These are phyloP conservation scores for Acrocephalus arundinaceus DNA, from an alignment of 2,113 vertebrate species.

Conservation along the genomic window DNA sequence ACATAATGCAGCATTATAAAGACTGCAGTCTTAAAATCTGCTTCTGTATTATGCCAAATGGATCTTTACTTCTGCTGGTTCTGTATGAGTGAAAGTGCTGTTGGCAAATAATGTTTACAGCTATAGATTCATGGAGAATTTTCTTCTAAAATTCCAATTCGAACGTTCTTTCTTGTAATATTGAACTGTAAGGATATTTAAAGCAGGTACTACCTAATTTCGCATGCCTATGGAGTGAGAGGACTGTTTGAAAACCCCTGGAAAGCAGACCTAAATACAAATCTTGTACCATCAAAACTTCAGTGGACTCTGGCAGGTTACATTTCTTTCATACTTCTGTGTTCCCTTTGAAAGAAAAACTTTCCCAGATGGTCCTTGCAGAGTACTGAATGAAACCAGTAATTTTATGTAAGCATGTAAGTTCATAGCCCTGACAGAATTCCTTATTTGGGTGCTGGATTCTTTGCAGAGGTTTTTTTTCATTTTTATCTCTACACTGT, in stretches of 20 bases:
- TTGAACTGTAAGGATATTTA: not conserved
- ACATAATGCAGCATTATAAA: not conserved
- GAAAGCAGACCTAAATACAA: not conserved
- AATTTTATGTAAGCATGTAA: conserved; percentile 66
- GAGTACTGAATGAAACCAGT: conserved; percentile 43
- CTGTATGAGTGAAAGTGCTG: not conserved
- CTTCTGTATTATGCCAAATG: not conserved
- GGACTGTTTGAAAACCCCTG: not conserved
- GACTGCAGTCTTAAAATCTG: not conserved
- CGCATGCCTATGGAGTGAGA: not conserved
- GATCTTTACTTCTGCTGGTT: not conserved
- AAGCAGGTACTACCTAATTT: not conserved
- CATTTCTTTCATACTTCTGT: conserved; percentile 2
- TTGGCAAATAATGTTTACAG: not conserved
- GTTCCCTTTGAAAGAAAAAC: conserved; percentile 46
- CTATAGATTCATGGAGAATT: not conserved
- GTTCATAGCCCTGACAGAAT: conserved; percentile 55
- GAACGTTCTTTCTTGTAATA: not conserved
- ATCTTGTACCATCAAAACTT: not conserved
- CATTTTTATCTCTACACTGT: conserved; percentile 24
- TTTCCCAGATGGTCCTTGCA: conserved; percentile 34
- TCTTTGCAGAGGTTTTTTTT: conserved; percentile 40
- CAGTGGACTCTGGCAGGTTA: not conserved
- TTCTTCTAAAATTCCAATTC: not conserved
- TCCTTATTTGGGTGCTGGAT: conserved; percentile 49